Base-by-base conservation (phyloP, 2,113 vertebrate genomes). In the Antechinus stuartii region DNA sequence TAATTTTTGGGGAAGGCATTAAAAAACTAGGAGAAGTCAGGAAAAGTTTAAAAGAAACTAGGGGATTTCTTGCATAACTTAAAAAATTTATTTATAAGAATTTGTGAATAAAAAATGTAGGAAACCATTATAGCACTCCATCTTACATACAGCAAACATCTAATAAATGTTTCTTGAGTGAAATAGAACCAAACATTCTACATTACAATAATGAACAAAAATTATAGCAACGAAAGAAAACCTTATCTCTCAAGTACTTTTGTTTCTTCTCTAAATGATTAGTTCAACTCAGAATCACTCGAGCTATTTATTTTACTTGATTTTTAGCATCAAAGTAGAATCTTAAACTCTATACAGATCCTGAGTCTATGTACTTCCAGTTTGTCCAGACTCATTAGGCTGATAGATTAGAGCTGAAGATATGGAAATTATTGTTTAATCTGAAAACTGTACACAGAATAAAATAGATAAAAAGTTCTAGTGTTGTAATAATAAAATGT, bases 401-500 rank as follows among this genome's bases (percentile, higher is more conserved):
- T 19, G 42, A 49, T 3, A 49, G 42, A 42, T 42, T 49, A 49
- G 49, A 49, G 49, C 49, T 49, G 49, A 49, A 6, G 7, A 54
- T 54, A 89, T 93, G 89, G 54, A 47, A 16, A 0, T 91, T 35
- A 84, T 92, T 93, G 91, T 46, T 25, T 89, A 76, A 92, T 95
- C 94, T 95, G 90, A 90, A 95, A 96, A 94, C 76, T 56, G 91
- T 55, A 35, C 46, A 54, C 92, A 94, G 54, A 50, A 54, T 93
- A 93, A 97, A 97, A 94, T 49, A 97, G 76, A 97, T 91, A 97
- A 95, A 97, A 92, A 93, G 92, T 54, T 92, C 19, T 89, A n/a
- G 54, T 94, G n/a, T 35, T 91, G 94, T 24, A 95, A 91, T 95
- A 96, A 94, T 94, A 92, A 94, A 97, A 93, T 61, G 91, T n/a